Base-by-base conservation (phyloP, 2,113 vertebrate species). In the Colinus virginianus region DNA sequence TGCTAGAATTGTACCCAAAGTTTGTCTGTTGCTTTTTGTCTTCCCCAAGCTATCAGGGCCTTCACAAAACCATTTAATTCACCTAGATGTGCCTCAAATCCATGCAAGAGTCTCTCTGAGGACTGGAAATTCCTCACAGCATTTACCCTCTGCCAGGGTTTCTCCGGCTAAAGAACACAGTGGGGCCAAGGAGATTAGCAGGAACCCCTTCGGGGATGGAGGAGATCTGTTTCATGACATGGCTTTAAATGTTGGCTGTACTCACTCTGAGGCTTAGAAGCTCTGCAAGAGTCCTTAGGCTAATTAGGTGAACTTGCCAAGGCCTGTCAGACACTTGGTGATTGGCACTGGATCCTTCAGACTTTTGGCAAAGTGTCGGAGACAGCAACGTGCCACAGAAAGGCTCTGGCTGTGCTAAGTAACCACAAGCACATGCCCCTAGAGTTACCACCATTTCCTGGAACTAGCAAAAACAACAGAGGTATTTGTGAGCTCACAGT, bases 241-340 rank as follows among this genome's bases (percentile, higher is more conserved):
- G 78, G 21, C 14, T 89, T 84, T 90, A 94, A 83, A 90, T 28
- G 63, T 81, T 79, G 56, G 76, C 81, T 71, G 36, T 40, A 64
- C 38, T 93, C 43, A 58, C 79, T 85, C 92, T 1, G 7, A 90
- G 28, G n/a, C 3, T 30, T 59, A 85, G 71, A 84, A 89, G 56
- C 86, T 94, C 87, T 90, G 89, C 84, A 91, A 91, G 81, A 68
- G 78, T 19, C 78, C 84, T 91, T 43, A 66, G 89, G 89, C 93
- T 93, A 95, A 96, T 95, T 95, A 93, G 56, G 36, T 30, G 67
- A 92, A 90, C 48, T 95, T 95, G 94, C 94, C 94, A 96, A 93
- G 40, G n/a, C 69, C 61, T 95, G 94, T 95, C 96, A 96, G 77
- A 84, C 69, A 59, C 85, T 94, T 81, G 66, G 76, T 93, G 82